phyloP scores from a whole-genome alignment of 23 tunicate genomes.

The Clavelina lepadiformis region DNA sequence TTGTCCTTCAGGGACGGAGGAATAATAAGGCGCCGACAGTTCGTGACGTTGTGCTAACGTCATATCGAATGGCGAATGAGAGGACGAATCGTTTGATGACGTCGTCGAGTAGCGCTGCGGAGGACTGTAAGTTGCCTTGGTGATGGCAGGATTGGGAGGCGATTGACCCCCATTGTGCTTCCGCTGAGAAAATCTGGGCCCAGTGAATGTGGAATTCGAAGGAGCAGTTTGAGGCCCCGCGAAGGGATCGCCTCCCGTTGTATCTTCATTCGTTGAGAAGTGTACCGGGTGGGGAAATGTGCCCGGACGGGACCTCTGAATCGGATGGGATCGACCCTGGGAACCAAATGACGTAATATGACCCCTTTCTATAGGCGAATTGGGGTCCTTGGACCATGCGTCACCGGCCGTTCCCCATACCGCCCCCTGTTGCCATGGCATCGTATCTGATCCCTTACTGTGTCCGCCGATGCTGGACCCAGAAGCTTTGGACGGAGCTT shows the following conservation, averaged over 20 bases:
- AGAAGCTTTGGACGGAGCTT: slow-evolving; percentile 59
- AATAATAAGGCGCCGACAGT: slow-evolving; percentile 28
- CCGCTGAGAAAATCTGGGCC: slow-evolving; percentile 17
- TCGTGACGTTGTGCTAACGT: slow-evolving; percentile 15
- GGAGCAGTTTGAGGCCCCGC: slow-evolving; percentile 40
- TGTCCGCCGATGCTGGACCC: slow-evolving; percentile 57
- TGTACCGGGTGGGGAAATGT: slow-evolving; percentile 44
- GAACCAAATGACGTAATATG: slow-evolving; percentile 37
- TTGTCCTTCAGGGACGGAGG: slow-evolving; percentile 38
- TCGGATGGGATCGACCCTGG: slow-evolving; percentile 8
- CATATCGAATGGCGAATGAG: slow-evolving; percentile 21
- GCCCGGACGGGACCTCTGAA: slow-evolving; percentile 26
- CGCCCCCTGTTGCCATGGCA: slow-evolving; percentile 26
- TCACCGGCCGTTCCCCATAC: slow-evolving; percentile 54
- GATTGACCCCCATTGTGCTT: slow-evolving; percentile 22
- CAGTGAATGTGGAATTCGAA: slow-evolving; percentile 25
- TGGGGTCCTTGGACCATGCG: slow-evolving; percentile 34
- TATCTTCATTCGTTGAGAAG: neutral
- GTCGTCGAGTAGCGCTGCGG: slow-evolving; percentile 28
- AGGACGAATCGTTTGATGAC: slow-evolving; percentile 30
- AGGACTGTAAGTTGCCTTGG: slow-evolving; percentile 1
- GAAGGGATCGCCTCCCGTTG: slow-evolving; percentile 21
- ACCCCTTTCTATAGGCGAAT: neutral
- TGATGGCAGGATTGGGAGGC: slow-evolving; percentile 16
- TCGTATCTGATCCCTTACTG: slow-evolving; percentile 48